These are phyloP conservation scores for Cantharis rustica DNA, from an alignment of 2,888 invertebrate species.

Conservation along the genomic window DNA sequence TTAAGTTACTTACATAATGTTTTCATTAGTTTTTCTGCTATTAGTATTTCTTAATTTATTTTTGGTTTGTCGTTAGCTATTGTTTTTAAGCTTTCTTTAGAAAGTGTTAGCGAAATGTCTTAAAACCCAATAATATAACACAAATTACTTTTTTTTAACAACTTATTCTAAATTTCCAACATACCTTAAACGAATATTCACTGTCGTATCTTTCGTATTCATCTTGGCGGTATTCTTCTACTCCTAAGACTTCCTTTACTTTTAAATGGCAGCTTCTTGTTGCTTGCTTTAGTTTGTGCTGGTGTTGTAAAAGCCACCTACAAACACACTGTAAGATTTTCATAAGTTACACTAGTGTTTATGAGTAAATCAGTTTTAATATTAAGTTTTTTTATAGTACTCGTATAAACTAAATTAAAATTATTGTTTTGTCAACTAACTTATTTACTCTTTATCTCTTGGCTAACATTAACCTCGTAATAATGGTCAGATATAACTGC, in stretches of 20 bases:
- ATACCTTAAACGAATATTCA: conserved; percentile 64
- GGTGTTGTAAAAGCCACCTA: conserved; percentile 71
- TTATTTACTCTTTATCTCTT: conserved; percentile 9
- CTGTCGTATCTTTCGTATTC: conserved; percentile 46
- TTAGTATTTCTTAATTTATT: too few relatives aligned
- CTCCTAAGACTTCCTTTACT: conserved; percentile 49
- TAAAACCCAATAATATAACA: too few relatives aligned
- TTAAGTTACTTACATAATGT: too few relatives aligned
- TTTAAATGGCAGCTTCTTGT: conserved; percentile 52
- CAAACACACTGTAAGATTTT: conserved; percentile 60
- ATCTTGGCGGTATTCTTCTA: conserved; percentile 41
- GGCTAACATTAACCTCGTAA: conserved; percentile 12
- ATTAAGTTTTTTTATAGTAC: background rate
- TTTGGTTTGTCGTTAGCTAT: too few relatives aligned
- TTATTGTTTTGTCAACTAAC: background rate
- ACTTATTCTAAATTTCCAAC: conserved; percentile 19
- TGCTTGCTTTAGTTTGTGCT: conserved; percentile 68
- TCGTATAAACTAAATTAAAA: background rate
- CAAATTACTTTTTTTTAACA: too few relatives aligned
- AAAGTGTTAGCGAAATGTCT: too few relatives aligned
- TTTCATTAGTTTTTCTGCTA: too few relatives aligned
- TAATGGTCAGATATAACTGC: conserved; percentile 11
- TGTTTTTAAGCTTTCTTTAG: too few relatives aligned
- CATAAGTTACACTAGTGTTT: conserved; percentile 6
- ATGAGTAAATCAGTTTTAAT: background rate